Evolutionary conservation across 2,113 vertebrate genomes (phyloP).

Genomic region (Chinchilla lanigera): DNA sequence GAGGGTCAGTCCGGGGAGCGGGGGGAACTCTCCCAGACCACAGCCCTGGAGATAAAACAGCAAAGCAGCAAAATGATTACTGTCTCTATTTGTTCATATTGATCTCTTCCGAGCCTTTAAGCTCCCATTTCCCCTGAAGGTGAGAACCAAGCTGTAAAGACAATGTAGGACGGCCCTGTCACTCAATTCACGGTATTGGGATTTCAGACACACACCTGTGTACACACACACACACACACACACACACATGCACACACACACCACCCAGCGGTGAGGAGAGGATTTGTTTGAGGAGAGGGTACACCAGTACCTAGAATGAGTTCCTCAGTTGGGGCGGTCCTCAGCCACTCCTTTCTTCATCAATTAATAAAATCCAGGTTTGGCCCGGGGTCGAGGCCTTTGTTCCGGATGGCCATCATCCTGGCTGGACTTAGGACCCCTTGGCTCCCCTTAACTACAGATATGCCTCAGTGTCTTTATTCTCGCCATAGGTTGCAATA

Average conservation of each 20-base stretch:
- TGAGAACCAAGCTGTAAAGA: background rate
- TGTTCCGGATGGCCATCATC: too few relatives aligned
- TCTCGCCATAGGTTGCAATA: too few relatives aligned
- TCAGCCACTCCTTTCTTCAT: background rate
- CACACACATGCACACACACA: too few relatives aligned
- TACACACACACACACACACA: background rate
- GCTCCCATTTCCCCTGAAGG: background rate
- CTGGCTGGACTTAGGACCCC: too few relatives aligned
- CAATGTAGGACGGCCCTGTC: background rate
- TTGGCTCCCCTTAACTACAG: too few relatives aligned
- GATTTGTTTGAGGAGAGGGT: fast-evolving
- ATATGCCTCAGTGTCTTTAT: too few relatives aligned
- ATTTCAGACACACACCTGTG: background rate
- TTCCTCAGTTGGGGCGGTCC: too few relatives aligned
- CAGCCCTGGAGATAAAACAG: background rate
- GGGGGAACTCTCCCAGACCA: background rate
- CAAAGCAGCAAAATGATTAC: background rate
- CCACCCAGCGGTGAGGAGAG: background rate
- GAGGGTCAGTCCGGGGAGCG: background rate
- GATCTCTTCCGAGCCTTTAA: background rate
- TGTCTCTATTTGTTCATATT: background rate
- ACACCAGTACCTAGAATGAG: background rate
- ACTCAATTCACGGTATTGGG: background rate
- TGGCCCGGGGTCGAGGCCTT: too few relatives aligned
- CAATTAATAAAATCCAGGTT: too few relatives aligned